These are phyloP conservation scores for Mercenaria mercenaria DNA, from an alignment of 1,140 invertebrate species.

Conservation along the genomic window DNA sequence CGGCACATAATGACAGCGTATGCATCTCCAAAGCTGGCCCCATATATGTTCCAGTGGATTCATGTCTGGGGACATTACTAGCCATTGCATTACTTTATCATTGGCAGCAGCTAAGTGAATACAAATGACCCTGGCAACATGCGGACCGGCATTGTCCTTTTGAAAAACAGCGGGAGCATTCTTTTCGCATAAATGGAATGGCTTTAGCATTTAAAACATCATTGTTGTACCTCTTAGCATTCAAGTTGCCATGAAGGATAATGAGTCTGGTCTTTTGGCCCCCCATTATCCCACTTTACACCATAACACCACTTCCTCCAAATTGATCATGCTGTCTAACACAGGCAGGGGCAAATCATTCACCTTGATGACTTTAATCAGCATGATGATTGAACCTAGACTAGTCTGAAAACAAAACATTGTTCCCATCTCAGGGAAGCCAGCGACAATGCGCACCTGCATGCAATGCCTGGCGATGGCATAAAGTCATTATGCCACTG, in stretches of 20 bases:
- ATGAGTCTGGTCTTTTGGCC: neutral
- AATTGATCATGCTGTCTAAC: neutral
- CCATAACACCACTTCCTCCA: neutral
- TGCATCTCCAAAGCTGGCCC: neutral
- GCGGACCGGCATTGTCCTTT: no score
- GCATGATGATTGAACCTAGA: neutral
- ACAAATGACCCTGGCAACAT: neutral
- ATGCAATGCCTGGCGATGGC: neutral
- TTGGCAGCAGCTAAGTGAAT: neutral
- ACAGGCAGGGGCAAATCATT: neutral
- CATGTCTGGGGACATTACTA: neutral
- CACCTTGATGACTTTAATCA: neutral
- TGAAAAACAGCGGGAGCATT: no score
- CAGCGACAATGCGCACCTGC: neutral
- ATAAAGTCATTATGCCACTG: constrained; percentile 2
- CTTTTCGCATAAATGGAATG: neutral
- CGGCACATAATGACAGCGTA: neutral
- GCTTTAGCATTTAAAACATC: neutral
- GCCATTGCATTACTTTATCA: neutral
- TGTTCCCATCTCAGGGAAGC: neutral
- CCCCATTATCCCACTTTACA: neutral
- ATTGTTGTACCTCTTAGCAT: neutral
- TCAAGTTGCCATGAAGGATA: neutral
- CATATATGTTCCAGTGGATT: neutral
- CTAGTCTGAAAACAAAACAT: neutral